Conservation (phyloP, 2,113 vertebrate species). For the Aepyceros melampus region DNA sequence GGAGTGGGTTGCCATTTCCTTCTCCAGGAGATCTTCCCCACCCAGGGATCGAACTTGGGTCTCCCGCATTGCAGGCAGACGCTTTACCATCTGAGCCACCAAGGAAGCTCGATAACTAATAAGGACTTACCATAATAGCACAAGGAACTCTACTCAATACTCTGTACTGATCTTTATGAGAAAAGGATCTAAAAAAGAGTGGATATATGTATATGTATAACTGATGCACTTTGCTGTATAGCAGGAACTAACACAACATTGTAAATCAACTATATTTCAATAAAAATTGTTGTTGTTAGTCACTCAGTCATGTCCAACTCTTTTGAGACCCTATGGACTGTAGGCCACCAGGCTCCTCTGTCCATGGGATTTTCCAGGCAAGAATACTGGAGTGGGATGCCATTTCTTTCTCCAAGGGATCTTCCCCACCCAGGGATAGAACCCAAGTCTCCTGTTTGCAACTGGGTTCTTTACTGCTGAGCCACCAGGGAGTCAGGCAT, state of each 20-base stretch:
- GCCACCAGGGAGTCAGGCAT: background rate
- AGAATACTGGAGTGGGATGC: background rate
- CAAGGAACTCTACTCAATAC: background rate
- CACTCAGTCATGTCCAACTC: background rate
- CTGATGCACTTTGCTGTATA: background rate
- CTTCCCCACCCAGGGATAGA: background rate
- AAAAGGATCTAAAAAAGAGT: background rate
- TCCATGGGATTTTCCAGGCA: background rate
- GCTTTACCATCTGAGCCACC: too few species aligned
- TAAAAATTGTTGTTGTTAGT: background rate
- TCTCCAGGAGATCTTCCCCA: too few species aligned
- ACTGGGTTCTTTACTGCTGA: background rate
- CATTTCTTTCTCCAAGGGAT: background rate
- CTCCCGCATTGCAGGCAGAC: too few species aligned
- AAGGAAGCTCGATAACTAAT: background rate
- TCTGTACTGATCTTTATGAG: background rate
- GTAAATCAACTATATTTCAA: background rate
- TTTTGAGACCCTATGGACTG: background rate
- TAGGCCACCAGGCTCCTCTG: background rate
- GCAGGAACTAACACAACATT: background rate
- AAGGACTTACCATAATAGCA: background rate
- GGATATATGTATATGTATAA: background rate
- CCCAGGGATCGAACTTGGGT: too few species aligned
- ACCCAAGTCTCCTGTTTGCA: background rate
- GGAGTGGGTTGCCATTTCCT: too few species aligned